These are phyloP conservation scores for Pagetopsis macropterus DNA, from an alignment of 2,797 vertebrate species.

Conservation along the genomic window DNA sequence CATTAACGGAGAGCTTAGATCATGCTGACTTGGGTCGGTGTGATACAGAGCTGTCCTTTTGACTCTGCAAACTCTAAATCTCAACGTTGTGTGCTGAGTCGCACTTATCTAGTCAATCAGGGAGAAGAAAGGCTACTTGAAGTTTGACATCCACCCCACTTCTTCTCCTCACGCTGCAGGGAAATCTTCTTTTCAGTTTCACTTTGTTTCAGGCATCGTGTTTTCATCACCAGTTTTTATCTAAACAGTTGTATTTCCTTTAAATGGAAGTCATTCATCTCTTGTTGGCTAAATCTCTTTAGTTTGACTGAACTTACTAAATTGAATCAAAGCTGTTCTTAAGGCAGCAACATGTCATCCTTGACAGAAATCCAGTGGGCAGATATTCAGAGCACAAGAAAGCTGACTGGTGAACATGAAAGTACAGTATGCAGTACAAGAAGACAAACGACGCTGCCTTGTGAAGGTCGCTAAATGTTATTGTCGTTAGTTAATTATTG, in stretches of 20 bases:
- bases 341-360: background rate
- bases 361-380: constrained; percentile 6
- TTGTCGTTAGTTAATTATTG: background rate
- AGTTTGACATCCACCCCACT: background rate
- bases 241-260: background rate
- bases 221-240: background rate
- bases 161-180: background rate
- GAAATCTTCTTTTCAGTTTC: background rate
- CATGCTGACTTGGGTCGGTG: constrained; percentile 2
- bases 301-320: background rate
- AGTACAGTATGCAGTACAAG: no score
- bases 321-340: constrained; percentile 3
- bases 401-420: background rate
- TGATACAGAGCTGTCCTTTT: constrained; percentile 14
- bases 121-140: background rate
- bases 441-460: background rate
- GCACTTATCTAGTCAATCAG: background rate
- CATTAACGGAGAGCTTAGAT: constrained; percentile 4
- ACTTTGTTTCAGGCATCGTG: background rate
- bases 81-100: background rate
- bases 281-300: background rate
- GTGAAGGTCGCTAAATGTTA: background rate
- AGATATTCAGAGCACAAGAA: constrained; percentile 5
- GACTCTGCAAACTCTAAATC: constrained; percentile 1
- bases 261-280: no score